Base-by-base conservation (phyloP, 2,888 invertebrate genomes). In the Coenonympha arcania region DNA sequence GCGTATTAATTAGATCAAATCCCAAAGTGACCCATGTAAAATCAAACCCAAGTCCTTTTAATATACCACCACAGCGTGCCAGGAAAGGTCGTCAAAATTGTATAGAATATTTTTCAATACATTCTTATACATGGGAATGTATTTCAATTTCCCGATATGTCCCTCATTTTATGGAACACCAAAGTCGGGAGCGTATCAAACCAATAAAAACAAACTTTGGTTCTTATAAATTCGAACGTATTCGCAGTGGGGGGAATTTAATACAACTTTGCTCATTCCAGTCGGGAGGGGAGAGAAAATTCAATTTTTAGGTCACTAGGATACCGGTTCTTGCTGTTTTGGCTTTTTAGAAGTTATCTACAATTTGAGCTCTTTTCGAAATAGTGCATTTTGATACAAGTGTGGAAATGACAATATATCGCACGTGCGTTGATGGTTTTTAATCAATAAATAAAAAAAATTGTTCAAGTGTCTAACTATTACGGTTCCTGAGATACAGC, bases 251-350 rank as follows among this genome's bases (percentile, higher is more conserved):
- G 48, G 51, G 45, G 45, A 51, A 45, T 51, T 54, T 51, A 51
- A 54, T 54, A 54, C 45, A 54, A 51, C 45, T 54, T 54, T 41
- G 41, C 41, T 48, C 51, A 51, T 54, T 48, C 28, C 45, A 19
- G 48, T 33, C 18, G 15, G 48, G 33, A 19, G 13, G 33, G 24
- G 13, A 20, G 19, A 44, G 47, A 20, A 50, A 48, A 54, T 54
- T 47, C 50, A 41, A 46, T 42, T 54, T n/a, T 50, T 48, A 42
- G 19, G 31, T 19, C 20, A 20, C 30, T 16, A 31, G 8, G 13
- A 44, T 15, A 34, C 6, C 6, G 19, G 22, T 44, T 24, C 22
- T 28, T 13, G 26, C 28, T 30, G 19, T 30, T 3, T 16, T 15
- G 31, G 8, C 8, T 15, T 33, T 33, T 30, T 30, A 11, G 28